These are phyloP conservation scores for Anomalospiza imberbis DNA, from an alignment of 2,797 vertebrate genomes.

Conservation along the genomic window DNA sequence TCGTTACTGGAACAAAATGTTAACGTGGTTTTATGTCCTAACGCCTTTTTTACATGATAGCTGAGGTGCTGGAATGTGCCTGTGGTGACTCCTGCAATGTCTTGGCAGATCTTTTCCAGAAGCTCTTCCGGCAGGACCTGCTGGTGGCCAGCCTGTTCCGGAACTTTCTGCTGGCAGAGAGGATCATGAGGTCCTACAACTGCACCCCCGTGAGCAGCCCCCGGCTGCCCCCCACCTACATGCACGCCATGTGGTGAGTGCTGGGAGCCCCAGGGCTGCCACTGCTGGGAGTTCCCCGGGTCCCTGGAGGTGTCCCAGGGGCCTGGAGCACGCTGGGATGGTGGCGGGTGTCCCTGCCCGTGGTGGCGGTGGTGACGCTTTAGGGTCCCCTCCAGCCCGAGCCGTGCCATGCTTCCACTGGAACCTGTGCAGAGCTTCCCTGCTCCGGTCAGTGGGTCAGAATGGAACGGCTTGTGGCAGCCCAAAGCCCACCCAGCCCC, in stretches of 20 bases:
- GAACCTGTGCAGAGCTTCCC: background rate
- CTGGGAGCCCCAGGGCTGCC: background rate
- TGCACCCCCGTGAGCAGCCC: slow-evolving; percentile 98
- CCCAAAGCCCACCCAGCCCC: background rate
- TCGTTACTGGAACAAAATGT: background rate
- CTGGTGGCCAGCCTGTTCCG: slow-evolving; percentile 95
- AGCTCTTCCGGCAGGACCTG: slow-evolving; percentile 96
- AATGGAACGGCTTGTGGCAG: background rate
- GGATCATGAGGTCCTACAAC: slow-evolving; percentile 98
- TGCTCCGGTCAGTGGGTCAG: background rate
- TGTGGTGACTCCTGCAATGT: background rate
- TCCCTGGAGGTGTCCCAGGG: background rate
- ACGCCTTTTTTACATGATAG: fast-evolving
- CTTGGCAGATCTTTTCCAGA: slow-evolving; percentile 92
- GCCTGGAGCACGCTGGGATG: fast-evolving
- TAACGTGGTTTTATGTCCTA: fast-evolving
- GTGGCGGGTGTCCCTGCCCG: background rate
- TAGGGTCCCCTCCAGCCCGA: background rate
- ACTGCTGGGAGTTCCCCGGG: background rate
- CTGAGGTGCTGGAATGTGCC: fast-evolving
- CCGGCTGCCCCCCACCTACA: slow-evolving; percentile 92
- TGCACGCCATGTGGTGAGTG: slow-evolving; percentile 98
- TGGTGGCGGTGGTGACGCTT: background rate
- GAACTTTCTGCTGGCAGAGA: slow-evolving; percentile 93
- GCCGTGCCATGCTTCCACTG: fast-evolving